A percentile compares a stretch with the other conserved stretches of the same genome.
phyloP scores from a whole-genome alignment of 2,113 vertebrate genomes.

The Myiozetetes cayanensis region DNA sequence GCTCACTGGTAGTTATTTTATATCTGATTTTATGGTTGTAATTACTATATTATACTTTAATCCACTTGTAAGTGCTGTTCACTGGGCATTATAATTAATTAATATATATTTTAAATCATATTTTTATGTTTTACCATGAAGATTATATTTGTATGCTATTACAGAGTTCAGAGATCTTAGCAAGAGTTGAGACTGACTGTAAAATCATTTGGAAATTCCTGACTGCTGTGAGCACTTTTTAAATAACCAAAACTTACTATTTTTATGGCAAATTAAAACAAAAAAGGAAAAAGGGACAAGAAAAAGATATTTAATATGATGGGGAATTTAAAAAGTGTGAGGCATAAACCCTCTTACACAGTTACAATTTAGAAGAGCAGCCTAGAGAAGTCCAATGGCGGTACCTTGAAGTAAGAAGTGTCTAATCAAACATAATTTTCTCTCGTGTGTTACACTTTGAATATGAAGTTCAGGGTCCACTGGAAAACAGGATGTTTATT shows the following conservation, averaged over 20 bases:
- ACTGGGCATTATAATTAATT: neutral
- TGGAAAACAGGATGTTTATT: neutral
- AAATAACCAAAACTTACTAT: neutral
- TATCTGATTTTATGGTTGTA: slow-evolving; percentile 26
- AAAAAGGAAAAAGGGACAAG: neutral
- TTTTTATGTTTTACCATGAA: neutral
- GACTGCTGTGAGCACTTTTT: neutral
- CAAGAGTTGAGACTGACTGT: neutral
- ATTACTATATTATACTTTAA: slow-evolving; percentile 14
- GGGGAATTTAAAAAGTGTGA: neutral
- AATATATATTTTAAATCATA: neutral
- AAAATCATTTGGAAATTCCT: neutral
- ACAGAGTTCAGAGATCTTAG: neutral
- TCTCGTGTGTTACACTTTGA: neutral
- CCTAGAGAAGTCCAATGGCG: neutral
- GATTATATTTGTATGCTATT: neutral
- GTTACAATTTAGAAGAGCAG: neutral
- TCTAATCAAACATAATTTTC: neutral
- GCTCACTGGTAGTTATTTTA: neutral
- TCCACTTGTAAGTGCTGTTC: neutral
- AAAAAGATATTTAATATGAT: neutral
- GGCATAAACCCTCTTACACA: neutral
- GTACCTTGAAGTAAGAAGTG: neutral
- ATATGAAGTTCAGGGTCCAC: neutral
- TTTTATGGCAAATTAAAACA: neutral